Conservation (phyloP, 2,888 invertebrate species). For the Cotesia congregata region DNA sequence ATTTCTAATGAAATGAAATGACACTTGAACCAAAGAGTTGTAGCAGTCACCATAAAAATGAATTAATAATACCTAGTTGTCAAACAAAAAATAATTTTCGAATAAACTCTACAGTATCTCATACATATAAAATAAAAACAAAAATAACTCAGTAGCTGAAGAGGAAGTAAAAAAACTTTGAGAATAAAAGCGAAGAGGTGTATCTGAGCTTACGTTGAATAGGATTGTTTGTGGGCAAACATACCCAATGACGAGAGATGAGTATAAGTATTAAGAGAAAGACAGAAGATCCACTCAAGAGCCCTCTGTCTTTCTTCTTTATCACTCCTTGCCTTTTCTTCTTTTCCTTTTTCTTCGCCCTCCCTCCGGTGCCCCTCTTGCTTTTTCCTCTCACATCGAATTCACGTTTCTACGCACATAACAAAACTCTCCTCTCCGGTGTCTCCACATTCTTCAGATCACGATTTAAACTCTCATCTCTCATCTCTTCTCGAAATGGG, state of each 20-base stretch:
- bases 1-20: too few relatives aligned
- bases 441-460: conserved; percentile 9
- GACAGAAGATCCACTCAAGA: conserved; percentile 26
- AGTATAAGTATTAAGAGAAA: conserved; percentile 23
- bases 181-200: conserved; percentile 36
- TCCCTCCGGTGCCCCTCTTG: background rate
- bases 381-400: background rate
- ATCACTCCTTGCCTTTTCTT: background rate
- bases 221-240: conserved; percentile 64
- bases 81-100: too few relatives aligned
- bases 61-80: too few relatives aligned
- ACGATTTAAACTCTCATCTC: conserved; percentile 4
- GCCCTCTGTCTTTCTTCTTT: background rate
- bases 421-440: background rate
- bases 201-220: conserved; percentile 54
- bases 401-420: background rate
- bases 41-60: too few relatives aligned
- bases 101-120: background rate
- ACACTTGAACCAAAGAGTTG: too few relatives aligned
- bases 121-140: background rate
- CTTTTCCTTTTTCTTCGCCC: background rate
- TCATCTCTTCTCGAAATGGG: background rate
- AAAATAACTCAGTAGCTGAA: conserved; percentile 25
- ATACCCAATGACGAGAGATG: conserved; percentile 42
- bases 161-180: conserved; percentile 31